Evolutionary conservation across 2,113 vertebrate genomes (phyloP), one percentile per base, ranked within the genome.

Genomic region (Pomatorhinus ruficollis): DNA sequence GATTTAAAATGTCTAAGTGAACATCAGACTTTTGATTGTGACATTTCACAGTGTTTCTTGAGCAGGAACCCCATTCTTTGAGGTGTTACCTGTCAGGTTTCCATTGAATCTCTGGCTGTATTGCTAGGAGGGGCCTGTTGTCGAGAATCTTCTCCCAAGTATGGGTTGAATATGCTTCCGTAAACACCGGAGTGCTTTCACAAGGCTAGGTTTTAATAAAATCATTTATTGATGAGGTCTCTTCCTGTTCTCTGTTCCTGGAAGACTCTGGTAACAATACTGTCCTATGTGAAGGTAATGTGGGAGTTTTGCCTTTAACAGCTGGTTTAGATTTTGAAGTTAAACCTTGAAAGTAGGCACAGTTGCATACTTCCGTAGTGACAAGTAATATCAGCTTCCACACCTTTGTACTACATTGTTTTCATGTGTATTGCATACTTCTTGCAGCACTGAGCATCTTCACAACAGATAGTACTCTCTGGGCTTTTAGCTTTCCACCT

Each of bases 361-460:
- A 57, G 61, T 49, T 87, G 30, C 37, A 17, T 82, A 40, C 8
- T 54, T 84, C 65, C 72, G 19, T 76, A 68, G 37, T 47, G 37
- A 37, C 31, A 83, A 37, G 31, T 47, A 37, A 28, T 25, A 25
- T 28, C 57, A 76, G 65, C 61, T 72, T 64, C 54, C 70, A 37
- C 23, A 52, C 39, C 35, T 82, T 71, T 2, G 0, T 76, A 53
- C 20, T 57, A 2, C 0, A 0, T 81, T 69, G 16, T 49, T 95
- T 28, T 88, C 3, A 1, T 5, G 5, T 52, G 44, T 72, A 7
- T 71, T 65, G 37, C 37, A 23, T 56, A 37, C 28, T 37, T 61
- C 37, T 78, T 76, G 37, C 25, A 72, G 42, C 75, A 50, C 25
- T 37, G 45, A 90, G 28, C 57, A 65, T 69, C 79, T 83, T 92